These are phyloP conservation scores for Cephalophus harveyi DNA, from an alignment of 2,113 vertebrate genomes.

Conservation along the genomic window DNA sequence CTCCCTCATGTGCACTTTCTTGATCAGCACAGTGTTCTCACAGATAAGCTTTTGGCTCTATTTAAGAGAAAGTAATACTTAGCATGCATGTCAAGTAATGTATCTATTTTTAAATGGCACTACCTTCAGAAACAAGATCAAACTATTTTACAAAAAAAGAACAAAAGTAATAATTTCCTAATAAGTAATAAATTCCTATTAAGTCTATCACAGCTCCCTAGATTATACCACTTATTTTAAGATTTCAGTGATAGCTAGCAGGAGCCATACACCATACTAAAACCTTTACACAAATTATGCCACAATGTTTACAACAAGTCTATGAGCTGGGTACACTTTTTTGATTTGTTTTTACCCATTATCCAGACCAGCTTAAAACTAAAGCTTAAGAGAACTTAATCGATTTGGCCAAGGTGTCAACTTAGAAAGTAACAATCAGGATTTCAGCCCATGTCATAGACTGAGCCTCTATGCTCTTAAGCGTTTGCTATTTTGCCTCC, in stretches of 20 bases:
- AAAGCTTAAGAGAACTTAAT: neutral
- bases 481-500: neutral
- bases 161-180: neutral
- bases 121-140: constrained; percentile 12
- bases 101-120: neutral
- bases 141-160: neutral
- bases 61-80: constrained; percentile 9
- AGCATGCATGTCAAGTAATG: neutral
- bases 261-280: neutral
- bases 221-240: neutral
- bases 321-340: neutral
- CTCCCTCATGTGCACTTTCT: neutral
- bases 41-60: neutral
- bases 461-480: neutral
- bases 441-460: neutral
- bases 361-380: neutral
- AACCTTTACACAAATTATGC: neutral
- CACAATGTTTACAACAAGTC: neutral
- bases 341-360: neutral
- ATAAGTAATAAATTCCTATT: neutral
- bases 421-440: neutral
- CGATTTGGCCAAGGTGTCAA: neutral
- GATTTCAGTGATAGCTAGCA: neutral
- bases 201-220: neutral
- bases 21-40: neutral